Base-by-base conservation (phyloP, 2,888 invertebrate species). In the Drosophila anceps region DNA sequence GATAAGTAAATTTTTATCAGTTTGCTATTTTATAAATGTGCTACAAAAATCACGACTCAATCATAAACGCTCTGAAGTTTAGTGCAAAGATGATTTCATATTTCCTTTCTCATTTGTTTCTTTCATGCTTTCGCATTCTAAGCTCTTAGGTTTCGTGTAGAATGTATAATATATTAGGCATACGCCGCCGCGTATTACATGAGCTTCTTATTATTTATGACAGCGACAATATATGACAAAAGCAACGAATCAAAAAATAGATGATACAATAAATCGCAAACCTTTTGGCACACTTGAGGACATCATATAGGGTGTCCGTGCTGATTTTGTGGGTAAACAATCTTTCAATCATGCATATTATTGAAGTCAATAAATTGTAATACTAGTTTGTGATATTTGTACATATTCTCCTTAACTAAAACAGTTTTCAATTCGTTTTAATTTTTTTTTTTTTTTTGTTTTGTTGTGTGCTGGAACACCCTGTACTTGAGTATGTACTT, bases 141-240 rank as follows among this genome's bases (percentile, higher is more conserved):
- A n/a, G 0, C 10, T 18, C 12, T n/a, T 51, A 24, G 4, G 27
- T 41, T 53, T 33, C 66, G 37, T 55, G 41, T 43, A 62, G 31
- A 50, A 39, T 55, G 41, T 43, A 62, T 27, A 50, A 39, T 54
- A 51, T 53, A 68, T 65, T 44, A 53, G 35, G 43, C 51, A 59
- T 64, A 55, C 67, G 69, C 62, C 67, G 69, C 62, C 82, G 62
- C 68, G 81, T 70, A 65, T 69, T 51, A 46, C 44, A 81, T 44
- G 50, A 58, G 63, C 69, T 63, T 82, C 51, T 59, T 55, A 66
- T 77, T 86, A 74, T 80, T 76, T 73, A 81, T 81, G 80, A 58
- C 64, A 66, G 43, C 51, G 29, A 24, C 51, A 29, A 57, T 50
- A 75, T 39, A 15, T 15, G 58, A 33, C 51, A 61, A 63, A 33